phyloP scores from a whole-genome alignment of 2,797 vertebrate genomes.

The Sphenopsis melanotis region DNA sequence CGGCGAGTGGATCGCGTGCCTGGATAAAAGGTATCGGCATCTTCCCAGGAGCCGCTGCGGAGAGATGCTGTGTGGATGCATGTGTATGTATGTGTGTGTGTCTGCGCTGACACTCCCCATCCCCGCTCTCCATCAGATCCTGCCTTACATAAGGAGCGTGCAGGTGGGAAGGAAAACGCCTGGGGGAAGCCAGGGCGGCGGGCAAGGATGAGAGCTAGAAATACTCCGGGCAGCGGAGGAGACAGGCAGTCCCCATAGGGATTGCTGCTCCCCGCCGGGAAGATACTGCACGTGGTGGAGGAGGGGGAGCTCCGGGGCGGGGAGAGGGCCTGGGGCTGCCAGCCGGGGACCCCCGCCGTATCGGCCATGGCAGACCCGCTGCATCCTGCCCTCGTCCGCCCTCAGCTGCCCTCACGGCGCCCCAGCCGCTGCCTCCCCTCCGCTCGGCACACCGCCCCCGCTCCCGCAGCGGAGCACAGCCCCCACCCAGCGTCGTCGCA shows the following conservation, averaged over 20 bases:
- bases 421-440: neutral
- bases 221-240: neutral
- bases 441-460: neutral
- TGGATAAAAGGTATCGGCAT: constrained; percentile 90
- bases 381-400: rapidly evolving
- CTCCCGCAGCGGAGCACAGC: neutral
- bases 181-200: neutral
- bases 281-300: neutral
- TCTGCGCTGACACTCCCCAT: neutral
- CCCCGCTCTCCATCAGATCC: neutral
- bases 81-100: neutral
- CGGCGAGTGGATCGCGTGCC: constrained; percentile 90
- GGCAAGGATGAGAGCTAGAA: neutral
- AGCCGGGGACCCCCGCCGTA: no score
- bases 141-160: constrained; percentile 12
- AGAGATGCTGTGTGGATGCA: neutral
- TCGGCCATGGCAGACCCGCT: neutral
- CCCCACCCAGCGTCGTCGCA: neutral
- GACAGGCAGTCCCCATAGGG: neutral
- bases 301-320: neutral
- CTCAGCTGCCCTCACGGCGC: neutral
- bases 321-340: neutral
- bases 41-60: neutral
- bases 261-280: neutral
- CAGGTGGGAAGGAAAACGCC: neutral